Evolutionary conservation across 2,797 vertebrate species (phyloP).

Genomic region (Emys orbicularis): DNA sequence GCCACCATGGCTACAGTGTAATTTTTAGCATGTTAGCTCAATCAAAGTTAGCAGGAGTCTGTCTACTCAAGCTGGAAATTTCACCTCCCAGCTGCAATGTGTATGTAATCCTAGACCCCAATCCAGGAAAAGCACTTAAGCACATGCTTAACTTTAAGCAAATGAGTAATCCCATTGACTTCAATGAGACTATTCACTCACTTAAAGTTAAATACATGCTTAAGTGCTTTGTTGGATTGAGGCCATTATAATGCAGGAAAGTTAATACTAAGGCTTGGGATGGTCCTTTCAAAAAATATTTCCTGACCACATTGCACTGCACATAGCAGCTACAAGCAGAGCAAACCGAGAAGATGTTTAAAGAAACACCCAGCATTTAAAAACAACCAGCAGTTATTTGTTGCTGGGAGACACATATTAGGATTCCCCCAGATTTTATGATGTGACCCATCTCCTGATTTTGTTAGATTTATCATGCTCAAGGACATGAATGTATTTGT

Average conservation of each 20-base stretch:
- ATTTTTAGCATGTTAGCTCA: background rate
- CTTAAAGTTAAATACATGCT: background rate
- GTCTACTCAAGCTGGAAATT: background rate
- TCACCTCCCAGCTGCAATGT: background rate
- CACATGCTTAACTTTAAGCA: background rate
- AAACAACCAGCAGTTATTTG: constrained; percentile 51
- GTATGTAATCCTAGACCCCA: rapidly evolving
- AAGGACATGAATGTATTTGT: background rate
- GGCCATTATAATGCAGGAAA: background rate
- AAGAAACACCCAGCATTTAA: background rate
- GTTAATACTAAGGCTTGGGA: background rate
- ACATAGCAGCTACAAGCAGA: background rate
- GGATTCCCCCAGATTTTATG: constrained; percentile 48
- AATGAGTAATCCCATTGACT: rapidly evolving
- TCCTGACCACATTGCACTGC: background rate
- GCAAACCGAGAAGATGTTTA: constrained; percentile 20
- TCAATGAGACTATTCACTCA: background rate
- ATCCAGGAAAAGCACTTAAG: background rate
- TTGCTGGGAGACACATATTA: constrained; percentile 17
- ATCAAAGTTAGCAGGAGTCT: background rate
- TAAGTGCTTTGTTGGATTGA: background rate
- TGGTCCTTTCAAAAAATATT: constrained; percentile 47
- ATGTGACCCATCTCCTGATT: constrained; percentile 17
- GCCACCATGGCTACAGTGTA: background rate
- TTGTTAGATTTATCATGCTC: constrained; percentile 55